These are phyloP conservation scores for Talpa occidentalis DNA, from an alignment of 2,113 vertebrate species.

Conservation along the genomic window DNA sequence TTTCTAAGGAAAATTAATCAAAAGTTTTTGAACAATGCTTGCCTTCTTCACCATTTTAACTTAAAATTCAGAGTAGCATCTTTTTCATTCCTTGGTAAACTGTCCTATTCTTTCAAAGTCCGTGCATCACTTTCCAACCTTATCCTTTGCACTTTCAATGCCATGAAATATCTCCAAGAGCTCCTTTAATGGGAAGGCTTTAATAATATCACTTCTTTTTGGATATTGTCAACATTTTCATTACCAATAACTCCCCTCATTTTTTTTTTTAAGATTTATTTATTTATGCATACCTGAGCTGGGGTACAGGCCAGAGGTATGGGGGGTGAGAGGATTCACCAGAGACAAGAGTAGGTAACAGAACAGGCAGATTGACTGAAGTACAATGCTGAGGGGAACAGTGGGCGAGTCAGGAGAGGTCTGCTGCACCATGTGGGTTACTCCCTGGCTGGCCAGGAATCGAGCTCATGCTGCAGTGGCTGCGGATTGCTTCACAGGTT, in stretches of 20 bases:
- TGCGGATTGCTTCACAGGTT: no score
- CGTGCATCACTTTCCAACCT: neutral
- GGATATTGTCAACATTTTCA: neutral
- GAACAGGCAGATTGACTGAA: no score
- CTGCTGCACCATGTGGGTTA: no score
- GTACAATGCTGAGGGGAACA: no score
- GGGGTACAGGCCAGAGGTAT: no score
- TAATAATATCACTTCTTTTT: neutral
- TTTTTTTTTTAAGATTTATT: no score
- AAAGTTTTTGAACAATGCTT: neutral
- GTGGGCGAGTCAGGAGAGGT: no score
- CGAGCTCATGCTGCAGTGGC: no score
- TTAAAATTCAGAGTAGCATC: neutral
- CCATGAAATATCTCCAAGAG: neutral
- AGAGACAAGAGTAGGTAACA: no score
- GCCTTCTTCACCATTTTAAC: neutral
- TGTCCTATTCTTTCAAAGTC: neutral
- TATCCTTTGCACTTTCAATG: neutral
- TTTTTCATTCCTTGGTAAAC: neutral
- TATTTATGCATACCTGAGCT: no score
- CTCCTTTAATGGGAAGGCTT: neutral
- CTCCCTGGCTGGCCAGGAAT: no score
- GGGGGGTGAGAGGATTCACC: no score
- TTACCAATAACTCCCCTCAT: neutral
- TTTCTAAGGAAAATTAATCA: neutral